These are phyloP conservation scores for Conus betulinus DNA, from an alignment of 1,140 invertebrate species.

Conservation along the genomic window DNA sequence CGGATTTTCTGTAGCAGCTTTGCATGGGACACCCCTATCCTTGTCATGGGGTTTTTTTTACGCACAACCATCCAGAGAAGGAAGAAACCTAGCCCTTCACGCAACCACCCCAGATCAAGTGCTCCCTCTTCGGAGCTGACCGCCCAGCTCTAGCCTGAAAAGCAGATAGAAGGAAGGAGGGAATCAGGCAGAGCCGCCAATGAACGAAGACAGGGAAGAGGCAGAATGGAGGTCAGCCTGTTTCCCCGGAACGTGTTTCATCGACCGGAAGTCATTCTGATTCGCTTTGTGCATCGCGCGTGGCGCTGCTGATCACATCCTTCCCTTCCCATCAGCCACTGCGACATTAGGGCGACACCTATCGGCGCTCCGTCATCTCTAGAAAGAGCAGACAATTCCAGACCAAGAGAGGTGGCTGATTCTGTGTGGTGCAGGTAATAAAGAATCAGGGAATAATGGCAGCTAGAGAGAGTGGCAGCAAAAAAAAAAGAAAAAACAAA, in stretches of 20 bases:
- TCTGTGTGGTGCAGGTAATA: no score
- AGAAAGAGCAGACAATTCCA: constrained; percentile 2
- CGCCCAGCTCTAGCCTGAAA: no score
- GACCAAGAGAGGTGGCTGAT: not conserved
- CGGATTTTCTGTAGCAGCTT: no score
- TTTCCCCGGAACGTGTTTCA: constrained; percentile 32
- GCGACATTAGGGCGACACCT: constrained; percentile 29
- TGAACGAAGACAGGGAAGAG: constrained; percentile 11
- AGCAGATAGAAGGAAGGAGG: not conserved
- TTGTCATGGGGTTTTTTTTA: no score
- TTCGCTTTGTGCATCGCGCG: constrained; percentile 33
- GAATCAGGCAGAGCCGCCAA: not conserved
- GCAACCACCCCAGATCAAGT: no score
- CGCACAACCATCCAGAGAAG: no score
- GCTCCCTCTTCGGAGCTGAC: no score
- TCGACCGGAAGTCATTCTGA: constrained; percentile 27
- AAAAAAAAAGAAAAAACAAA: no score
- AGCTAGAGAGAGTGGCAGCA: no score
- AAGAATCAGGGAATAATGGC: no score
- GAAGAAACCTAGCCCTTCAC: no score
- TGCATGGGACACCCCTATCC: no score
- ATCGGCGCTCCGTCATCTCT: constrained; percentile 17
- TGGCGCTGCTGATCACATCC: constrained; percentile 16
- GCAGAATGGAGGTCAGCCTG: constrained; percentile 10
- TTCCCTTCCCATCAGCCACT: not conserved